Conservation (phyloP, 2,888 invertebrate genomes). For the Flexamia atlantica region DNA sequence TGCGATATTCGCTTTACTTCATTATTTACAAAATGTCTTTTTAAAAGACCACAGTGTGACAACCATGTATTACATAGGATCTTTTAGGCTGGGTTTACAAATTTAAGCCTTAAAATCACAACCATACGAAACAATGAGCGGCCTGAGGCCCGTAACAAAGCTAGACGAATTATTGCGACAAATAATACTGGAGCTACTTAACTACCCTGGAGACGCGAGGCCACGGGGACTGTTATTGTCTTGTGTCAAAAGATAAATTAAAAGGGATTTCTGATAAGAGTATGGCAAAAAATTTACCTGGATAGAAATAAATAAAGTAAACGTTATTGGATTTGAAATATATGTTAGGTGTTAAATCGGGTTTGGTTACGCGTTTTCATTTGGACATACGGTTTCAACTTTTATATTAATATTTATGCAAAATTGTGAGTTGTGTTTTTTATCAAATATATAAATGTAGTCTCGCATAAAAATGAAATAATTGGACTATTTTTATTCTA, state of each 20-base stretch:
- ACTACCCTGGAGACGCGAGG: slow-evolving; percentile 3
- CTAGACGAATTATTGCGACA: slow-evolving; percentile 39
- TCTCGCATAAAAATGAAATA: too few relatives aligned
- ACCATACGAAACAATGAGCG: slow-evolving; percentile 48
- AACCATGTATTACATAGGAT: neutral
- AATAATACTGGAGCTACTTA: slow-evolving; percentile 48
- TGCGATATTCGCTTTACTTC: neutral
- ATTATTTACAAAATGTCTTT: slow-evolving; percentile 47
- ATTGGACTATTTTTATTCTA: too few relatives aligned
- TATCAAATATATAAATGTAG: too few relatives aligned
- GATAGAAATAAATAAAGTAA: too few relatives aligned
- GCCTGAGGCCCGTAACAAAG: slow-evolving; percentile 26
- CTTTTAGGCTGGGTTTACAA: neutral
- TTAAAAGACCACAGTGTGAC: slow-evolving; percentile 38
- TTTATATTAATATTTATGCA: too few relatives aligned
- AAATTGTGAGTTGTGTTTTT: too few relatives aligned
- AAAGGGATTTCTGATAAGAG: neutral
- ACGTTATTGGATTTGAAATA: too few relatives aligned
- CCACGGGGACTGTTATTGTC: slow-evolving; percentile 33
- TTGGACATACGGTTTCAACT: too few relatives aligned
- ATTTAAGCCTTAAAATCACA: slow-evolving; percentile 46
- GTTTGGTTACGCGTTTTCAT: too few relatives aligned
- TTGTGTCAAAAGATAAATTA: slow-evolving; percentile 23
- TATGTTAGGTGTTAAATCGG: too few relatives aligned
- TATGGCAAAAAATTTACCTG: too few relatives aligned